Percentiles rank a stretch among this genome's conserved stretches.
Evolutionary conservation across 2,888 invertebrate species (phyloP).

Genomic region (Lasioglossum zephyrum): DNA sequence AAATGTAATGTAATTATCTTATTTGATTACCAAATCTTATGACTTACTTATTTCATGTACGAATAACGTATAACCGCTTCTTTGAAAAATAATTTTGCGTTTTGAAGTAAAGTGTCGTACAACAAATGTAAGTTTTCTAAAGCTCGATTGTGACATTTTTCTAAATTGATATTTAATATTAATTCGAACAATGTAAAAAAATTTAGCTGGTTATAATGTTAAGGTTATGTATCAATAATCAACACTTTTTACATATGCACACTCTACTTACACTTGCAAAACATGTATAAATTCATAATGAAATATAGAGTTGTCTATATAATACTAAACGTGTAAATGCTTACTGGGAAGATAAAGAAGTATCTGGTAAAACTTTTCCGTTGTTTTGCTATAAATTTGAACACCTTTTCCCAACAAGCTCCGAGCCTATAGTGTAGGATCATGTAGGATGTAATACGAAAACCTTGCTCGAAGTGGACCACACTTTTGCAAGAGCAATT

Average conservation of each 20-base stretch:
- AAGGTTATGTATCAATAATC: background rate
- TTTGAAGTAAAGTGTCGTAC: background rate
- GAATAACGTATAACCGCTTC: background rate
- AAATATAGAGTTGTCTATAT: too few species aligned
- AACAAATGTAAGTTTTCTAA: background rate
- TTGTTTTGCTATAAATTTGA: too few species aligned
- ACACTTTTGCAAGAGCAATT: too few species aligned
- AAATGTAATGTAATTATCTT: conserved; percentile 6
- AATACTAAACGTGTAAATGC: too few species aligned
- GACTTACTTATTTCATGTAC: background rate
- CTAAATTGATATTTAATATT: background rate
- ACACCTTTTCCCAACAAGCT: too few species aligned
- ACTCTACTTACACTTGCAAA: background rate
- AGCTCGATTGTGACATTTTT: background rate
- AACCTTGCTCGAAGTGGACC: too few species aligned
- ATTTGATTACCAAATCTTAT: background rate
- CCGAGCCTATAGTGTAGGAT: too few species aligned
- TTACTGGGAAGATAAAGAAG: too few species aligned
- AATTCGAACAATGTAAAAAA: background rate
- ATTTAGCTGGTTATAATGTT: background rate
- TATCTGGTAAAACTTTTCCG: too few species aligned
- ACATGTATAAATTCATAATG: background rate
- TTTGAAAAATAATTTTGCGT: background rate
- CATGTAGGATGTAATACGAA: too few species aligned
- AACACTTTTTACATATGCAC: background rate